Evolutionary conservation across 2,888 invertebrate species (phyloP).

Genomic region (Ametastegia equiseti): DNA sequence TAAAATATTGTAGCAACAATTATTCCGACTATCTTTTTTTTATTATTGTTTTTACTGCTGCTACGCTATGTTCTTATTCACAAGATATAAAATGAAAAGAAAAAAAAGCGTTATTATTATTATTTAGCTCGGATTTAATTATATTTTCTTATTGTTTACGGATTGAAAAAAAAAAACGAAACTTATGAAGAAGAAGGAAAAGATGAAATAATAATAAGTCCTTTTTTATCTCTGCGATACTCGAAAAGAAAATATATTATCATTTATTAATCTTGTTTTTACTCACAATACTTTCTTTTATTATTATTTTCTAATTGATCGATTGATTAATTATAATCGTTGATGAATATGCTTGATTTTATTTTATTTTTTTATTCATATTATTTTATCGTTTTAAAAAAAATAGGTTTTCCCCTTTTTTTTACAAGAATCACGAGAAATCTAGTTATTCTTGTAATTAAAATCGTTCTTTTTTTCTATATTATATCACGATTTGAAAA

Average conservation of each 20-base stretch:
- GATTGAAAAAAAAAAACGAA: slow-evolving; percentile 50
- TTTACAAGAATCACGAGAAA: background rate
- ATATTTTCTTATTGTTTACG: slow-evolving; percentile 76
- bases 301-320: no score
- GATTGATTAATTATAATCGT: no score
- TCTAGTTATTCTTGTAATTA: background rate
- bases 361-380: background rate
- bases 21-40: background rate
- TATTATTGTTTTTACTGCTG: background rate
- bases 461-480: no score
- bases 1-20: background rate
- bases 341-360: background rate
- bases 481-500: no score
- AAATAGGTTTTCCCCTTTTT: no score
- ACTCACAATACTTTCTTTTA: slow-evolving; percentile 51
- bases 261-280: slow-evolving; percentile 63
- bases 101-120: slow-evolving; percentile 65
- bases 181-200: background rate
- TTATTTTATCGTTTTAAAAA: no score
- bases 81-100: background rate
- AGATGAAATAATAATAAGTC: slow-evolving; percentile 69
- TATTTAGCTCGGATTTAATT: slow-evolving; percentile 75
- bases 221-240: slow-evolving; percentile 74
- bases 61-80: background rate
- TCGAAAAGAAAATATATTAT: slow-evolving; percentile 63